Base-by-base conservation (phyloP, 2,113 vertebrate species). In the Callionymus lyra region DNA sequence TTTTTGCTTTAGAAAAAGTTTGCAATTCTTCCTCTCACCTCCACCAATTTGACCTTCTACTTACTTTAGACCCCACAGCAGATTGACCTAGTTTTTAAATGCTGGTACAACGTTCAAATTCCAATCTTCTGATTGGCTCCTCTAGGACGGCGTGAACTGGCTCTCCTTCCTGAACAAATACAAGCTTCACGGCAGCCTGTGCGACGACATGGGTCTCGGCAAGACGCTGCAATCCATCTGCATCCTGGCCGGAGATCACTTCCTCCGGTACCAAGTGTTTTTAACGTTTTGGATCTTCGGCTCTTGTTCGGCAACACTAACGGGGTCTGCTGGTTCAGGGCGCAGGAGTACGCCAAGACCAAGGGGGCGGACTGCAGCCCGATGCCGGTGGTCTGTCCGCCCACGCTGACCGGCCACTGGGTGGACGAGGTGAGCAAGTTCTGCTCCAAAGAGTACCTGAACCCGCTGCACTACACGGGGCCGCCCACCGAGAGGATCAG, bases 211-310 rank as follows among this genome's bases (percentile, higher is more conserved):
- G 95, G 95, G 95, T n/a, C 86, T 99, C 56, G 95, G 95, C 49
- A 99, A 99, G 77, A 99, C 95, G 8, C 83, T 99, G 67, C 95
- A 99, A 56, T 99, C 95, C 47, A 99, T 99, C 81, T 99, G 95
- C 79, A 99, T 99, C 73, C 87, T 99, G 68, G 94, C 95, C 52
- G 94, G 95, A 64, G 95, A 99, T 83, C 90, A 96, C 63, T 97
- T 89, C 84, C 90, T 93, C 75, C 93, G 95, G 44, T 45, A 35
- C 12, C 21, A 42, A 31, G 13, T 47, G 3, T 17, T 15, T 27
- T 8, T 27, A 27, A 27, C 8, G 21, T 27, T 4, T 27, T 8
- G n/a, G n/a, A n/a, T n/a, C n/a, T n/a, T n/a, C n/a, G n/a, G n/a
- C n/a, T n/a, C n/a, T n/a, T n/a, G n/a, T n/a, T n/a, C n/a, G n/a